These are phyloP conservation scores for Menura novaehollandiae DNA, from an alignment of 2,113 vertebrate species.

Conservation along the genomic window DNA sequence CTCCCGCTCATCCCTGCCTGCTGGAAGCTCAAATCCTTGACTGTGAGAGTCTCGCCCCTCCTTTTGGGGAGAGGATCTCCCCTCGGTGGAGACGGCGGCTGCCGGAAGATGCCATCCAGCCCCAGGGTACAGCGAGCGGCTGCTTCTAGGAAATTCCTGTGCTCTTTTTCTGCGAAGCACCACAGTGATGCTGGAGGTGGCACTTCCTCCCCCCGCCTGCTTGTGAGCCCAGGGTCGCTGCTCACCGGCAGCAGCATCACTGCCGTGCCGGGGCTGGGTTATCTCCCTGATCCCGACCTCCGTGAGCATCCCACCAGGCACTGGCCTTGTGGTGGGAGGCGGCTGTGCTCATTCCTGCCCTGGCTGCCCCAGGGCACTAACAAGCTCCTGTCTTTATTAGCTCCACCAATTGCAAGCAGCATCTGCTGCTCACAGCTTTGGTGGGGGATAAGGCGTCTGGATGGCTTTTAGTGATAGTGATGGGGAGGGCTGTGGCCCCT, in stretches of 20 bases:
- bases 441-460: background rate
- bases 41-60: rapidly evolving
- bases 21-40: background rate
- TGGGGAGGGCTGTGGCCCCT: background rate
- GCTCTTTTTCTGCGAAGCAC: background rate
- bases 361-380: background rate
- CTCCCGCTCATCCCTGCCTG: rapidly evolving
- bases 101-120: background rate
- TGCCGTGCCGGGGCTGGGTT: background rate
- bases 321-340: background rate
- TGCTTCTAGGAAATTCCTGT: conserved; percentile 25
- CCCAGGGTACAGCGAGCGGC: rapidly evolving
- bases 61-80: background rate
- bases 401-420: background rate
- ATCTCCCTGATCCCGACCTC: background rate
- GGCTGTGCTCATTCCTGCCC: background rate
- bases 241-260: background rate
- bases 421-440: background rate
- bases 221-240: background rate
- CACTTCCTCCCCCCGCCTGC: background rate
- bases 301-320: background rate
- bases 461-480: background rate
- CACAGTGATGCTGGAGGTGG: rapidly evolving
- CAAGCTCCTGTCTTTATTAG: background rate
- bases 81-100: rapidly evolving